These are phyloP conservation scores for Drosophila kuntzei DNA, from an alignment of 2,888 invertebrate species.

Conservation along the genomic window DNA sequence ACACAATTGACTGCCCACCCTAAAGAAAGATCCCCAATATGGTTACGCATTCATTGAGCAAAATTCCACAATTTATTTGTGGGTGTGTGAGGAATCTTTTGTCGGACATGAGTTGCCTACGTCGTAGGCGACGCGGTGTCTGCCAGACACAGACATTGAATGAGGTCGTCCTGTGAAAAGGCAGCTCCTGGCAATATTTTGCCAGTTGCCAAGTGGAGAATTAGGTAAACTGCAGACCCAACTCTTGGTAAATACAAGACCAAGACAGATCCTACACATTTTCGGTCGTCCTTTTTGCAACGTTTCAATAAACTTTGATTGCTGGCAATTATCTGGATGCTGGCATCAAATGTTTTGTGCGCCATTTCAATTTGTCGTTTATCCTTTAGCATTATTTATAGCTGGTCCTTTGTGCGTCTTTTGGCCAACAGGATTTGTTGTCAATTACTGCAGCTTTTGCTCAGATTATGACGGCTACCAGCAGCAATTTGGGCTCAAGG, in stretches of 20 bases:
- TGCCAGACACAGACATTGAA: conserved; percentile 60
- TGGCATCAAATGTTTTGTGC: conserved; percentile 54
- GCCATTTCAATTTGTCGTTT: conserved; percentile 62
- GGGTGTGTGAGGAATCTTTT: conserved; percentile 10
- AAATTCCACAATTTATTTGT: conserved; percentile 23
- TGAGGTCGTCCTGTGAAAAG: conserved; percentile 58
- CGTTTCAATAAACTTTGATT: conserved; percentile 77
- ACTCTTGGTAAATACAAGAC: not conserved
- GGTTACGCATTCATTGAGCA: conserved; percentile 63
- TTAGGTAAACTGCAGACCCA: conserved; percentile 20
- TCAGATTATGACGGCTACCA: conserved; percentile 54
- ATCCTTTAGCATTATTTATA: conserved; percentile 65
- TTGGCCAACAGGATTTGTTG: conserved; percentile 49
- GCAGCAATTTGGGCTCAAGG: conserved; percentile 57
- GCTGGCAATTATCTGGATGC: conserved; percentile 75
- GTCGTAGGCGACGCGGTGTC: conserved; percentile 66
- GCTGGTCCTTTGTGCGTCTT: conserved; percentile 28
- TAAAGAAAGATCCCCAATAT: conserved; percentile 9
- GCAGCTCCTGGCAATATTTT: conserved; percentile 11
- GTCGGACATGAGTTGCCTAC: conserved; percentile 11
- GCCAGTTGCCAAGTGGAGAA: conserved; percentile 14
- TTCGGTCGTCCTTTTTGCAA: conserved; percentile 32
- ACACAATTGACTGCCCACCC: not conserved
- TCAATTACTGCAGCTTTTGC: conserved; percentile 63
- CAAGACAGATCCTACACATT: conserved; percentile 16